Evolutionary conservation across 1,140 invertebrate genomes (phyloP), one percentile per base, ranked within the genome.

Genomic region (Heliothis subflexa): DNA sequence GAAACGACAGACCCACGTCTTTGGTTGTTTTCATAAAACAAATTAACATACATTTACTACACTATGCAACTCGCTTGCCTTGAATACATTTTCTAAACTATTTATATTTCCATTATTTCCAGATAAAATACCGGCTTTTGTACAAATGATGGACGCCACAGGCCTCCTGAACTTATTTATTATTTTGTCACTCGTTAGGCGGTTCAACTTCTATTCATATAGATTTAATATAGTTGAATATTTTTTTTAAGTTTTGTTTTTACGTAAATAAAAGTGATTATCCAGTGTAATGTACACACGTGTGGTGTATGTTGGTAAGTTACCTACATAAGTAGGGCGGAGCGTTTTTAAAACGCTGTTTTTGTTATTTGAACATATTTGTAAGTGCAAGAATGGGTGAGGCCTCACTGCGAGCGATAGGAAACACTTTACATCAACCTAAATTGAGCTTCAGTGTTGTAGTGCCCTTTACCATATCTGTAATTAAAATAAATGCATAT

Each of bases 141-240:
- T 94, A 94, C 92, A 93, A 93, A 93, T 83, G 66, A 85, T 78
- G 86, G 86, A 81, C 79, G 84, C 87, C 74, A 72, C 62, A 70
- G 84, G 87, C 85, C 80, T 84, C 88, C 83, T 76, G 82, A 87
- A 87, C 84, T 88, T 92, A 93, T 93, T 94, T 93, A 92, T 93
- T 87, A 83, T 85, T 88, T 89, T 91, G 86, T 90, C 90, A 93
- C 90, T 92, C 83, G 91, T 92, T 90, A 91, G 87, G 87, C 86
- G 87, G 86, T 88, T 84, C 87, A 84, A 90, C 91, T 92, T 88
- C 83, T 91, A 91, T 92, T 91, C 86, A 93, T 92, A 93, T 91
- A 75, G 73, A 75, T 75, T 62, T 75, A 90, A 88, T 85, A 86
- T 92, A 94, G 89, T 89, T 88, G 83, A 89, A 88, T 87, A 86